phyloP scores from a whole-genome alignment of 2,888 invertebrate species.

The Leistus spinibarbis region DNA sequence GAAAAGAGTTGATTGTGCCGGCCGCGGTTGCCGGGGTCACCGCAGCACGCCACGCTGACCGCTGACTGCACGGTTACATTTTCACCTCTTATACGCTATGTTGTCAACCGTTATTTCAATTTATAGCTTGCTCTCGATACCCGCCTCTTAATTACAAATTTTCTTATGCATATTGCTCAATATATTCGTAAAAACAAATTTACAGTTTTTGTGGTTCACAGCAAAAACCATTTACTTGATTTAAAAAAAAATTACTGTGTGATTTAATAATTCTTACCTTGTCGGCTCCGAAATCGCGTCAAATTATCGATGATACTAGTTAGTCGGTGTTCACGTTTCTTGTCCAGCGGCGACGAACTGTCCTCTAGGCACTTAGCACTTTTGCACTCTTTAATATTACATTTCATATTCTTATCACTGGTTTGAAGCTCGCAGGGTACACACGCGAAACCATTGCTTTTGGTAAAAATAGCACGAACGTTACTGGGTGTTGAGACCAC shows the following conservation, averaged over 20 bases:
- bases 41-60: background rate
- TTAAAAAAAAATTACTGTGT: background rate
- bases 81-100: background rate
- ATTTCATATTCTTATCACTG: background rate
- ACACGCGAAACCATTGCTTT: background rate
- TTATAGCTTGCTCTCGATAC: background rate
- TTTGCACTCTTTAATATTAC: background rate
- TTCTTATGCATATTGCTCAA: too few relatives aligned
- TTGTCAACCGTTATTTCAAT: background rate
- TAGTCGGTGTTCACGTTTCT: constrained; percentile 56
- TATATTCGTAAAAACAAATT: too few relatives aligned
- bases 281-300: constrained; percentile 53
- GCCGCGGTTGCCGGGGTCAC: background rate
- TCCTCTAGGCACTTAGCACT: background rate
- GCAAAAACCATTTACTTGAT: too few relatives aligned
- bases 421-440: background rate
- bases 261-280: background rate
- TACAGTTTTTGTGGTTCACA: too few relatives aligned
- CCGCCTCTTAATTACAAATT: too few relatives aligned
- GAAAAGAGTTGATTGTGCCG: background rate
- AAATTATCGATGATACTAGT: constrained; percentile 62
- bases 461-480: background rate
- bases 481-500: background rate
- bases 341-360: background rate
- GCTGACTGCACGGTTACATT: background rate